A percentile compares a stretch with the other conserved stretches of the same genome.
Conservation (phyloP, 2,113 vertebrate genomes). For the Brachyhypopomus gauderio region DNA sequence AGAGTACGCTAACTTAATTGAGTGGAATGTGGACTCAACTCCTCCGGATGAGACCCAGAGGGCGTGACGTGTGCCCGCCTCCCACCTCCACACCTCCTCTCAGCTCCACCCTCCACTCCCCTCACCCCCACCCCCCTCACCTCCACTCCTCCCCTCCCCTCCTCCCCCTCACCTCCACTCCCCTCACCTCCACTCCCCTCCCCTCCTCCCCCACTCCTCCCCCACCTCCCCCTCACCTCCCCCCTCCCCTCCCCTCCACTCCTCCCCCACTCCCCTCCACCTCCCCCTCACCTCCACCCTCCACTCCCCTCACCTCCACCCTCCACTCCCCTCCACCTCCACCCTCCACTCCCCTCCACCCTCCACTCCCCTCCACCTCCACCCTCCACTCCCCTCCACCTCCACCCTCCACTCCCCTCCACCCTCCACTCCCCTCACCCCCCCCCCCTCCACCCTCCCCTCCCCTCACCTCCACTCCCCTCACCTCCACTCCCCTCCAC, state of each 20-base stretch:
- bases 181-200: no score
- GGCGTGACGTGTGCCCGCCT: no score
- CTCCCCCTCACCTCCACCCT: constrained; percentile 66
- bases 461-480: constrained; percentile 75
- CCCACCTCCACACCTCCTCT: no score
- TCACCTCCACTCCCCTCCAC: no score
- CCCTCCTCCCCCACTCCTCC: not conserved
- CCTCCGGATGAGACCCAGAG: no score
- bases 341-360: constrained; percentile 62
- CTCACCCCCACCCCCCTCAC: constrained; percentile 72
- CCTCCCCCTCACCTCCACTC: constrained; percentile 75
- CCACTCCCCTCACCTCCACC: constrained; percentile 70
- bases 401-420: constrained; percentile 77
- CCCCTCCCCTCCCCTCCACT: no score
- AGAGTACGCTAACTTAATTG: constrained; percentile 6
- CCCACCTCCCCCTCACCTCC: constrained; percentile 75
- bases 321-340: constrained; percentile 68
- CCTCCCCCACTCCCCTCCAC: constrained; percentile 64
- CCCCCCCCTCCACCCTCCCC: constrained; percentile 56
- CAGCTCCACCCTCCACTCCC: no score
- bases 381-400: constrained; percentile 18
- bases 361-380: constrained; percentile 71
- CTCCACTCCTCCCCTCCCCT: no score
- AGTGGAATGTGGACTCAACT: not conserved
- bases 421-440: constrained; percentile 66